phyloP scores from a whole-genome alignment of 2,113 vertebrate genomes.

The Hippolais icterina region DNA sequence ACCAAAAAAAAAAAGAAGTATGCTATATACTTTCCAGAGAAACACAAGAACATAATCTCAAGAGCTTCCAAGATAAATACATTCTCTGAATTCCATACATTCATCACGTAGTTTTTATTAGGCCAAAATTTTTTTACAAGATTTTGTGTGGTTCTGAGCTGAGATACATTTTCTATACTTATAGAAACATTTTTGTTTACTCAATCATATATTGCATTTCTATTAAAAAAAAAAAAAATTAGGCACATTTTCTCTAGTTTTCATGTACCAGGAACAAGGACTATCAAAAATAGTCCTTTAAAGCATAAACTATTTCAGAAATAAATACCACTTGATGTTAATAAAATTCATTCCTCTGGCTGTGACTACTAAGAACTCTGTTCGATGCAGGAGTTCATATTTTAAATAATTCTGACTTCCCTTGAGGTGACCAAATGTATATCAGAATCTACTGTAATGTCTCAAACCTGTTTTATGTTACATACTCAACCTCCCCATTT shows the following conservation, averaged over 20 bases:
- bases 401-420: conserved; percentile 7
- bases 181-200: neutral
- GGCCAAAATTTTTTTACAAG: neutral
- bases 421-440: neutral
- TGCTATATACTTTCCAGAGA: conserved; percentile 2
- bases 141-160: neutral
- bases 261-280: neutral
- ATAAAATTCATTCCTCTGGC: conserved; percentile 16
- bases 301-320: conserved; percentile 8
- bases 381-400: neutral
- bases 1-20: neutral
- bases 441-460: neutral
- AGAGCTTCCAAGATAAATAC: conserved; percentile 51
- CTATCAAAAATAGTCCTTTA: neutral
- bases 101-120: neutral
- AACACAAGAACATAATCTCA: neutral
- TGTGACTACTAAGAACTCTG: neutral
- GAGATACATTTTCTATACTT: neutral
- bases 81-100: conserved; percentile 46
- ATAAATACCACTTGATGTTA: conserved; percentile 14
- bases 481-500: neutral
- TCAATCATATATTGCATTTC: neutral
- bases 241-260: neutral
- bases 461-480: neutral
- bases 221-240: neutral